phyloP scores from a whole-genome alignment of 2,113 vertebrate genomes.

The Rattus norvegicus region DNA sequence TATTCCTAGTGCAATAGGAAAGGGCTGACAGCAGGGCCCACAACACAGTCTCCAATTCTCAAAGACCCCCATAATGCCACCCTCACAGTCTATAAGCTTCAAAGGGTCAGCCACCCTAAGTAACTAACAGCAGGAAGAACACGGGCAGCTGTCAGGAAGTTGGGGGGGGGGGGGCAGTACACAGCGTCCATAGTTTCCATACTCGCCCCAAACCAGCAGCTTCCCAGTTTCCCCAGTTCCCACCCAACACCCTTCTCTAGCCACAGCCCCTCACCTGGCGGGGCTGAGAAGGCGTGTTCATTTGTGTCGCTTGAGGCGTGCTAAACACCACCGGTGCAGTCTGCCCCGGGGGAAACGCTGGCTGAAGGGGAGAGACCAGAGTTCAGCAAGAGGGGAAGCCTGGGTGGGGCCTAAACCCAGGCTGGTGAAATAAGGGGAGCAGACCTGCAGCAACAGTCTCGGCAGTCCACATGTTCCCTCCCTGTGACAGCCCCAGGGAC shows the following conservation, averaged over 20 bases:
- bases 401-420: slow-evolving; percentile 65
- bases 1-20: slow-evolving; percentile 41
- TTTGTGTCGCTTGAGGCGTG: slow-evolving; percentile 94
- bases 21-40: slow-evolving; percentile 37
- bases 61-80: slow-evolving; percentile 46
- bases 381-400: slow-evolving; percentile 77
- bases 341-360: slow-evolving; percentile 93
- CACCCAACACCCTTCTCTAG: slow-evolving; percentile 54
- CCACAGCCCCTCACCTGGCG: slow-evolving; percentile 91
- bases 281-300: slow-evolving; percentile 97
- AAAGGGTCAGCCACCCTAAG: not conserved
- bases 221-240: slow-evolving; percentile 35
- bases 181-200: slow-evolving; percentile 39
- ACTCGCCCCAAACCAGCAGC: slow-evolving; percentile 49
- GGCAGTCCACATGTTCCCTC: slow-evolving; percentile 59
- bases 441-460: slow-evolving; percentile 46
- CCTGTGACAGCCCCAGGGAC: slow-evolving; percentile 67
- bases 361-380: slow-evolving; percentile 86
- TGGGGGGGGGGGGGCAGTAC: not conserved
- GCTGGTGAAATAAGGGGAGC: slow-evolving; percentile 61
- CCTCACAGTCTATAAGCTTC: slow-evolving; percentile 20
- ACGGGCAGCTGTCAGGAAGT: slow-evolving; percentile 51
- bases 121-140: slow-evolving; percentile 46
- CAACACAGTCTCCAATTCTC: slow-evolving; percentile 44
- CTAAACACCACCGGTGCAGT: slow-evolving; percentile 95